phyloP scores from a whole-genome alignment of 1,140 invertebrate species.

The Drosophila kohkoa region DNA sequence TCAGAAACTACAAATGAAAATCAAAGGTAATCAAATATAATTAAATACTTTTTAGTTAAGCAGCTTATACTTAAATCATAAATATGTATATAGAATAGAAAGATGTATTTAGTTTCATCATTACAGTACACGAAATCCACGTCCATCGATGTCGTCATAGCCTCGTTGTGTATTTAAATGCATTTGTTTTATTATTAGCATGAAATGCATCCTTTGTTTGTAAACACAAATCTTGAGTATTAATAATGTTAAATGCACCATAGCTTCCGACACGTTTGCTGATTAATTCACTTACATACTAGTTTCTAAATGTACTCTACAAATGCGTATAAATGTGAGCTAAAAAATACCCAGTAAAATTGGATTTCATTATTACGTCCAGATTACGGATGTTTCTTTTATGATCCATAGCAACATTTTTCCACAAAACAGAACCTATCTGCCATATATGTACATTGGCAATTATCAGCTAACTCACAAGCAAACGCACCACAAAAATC shows the following conservation, averaged over 20 bases:
- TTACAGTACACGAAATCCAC: slow-evolving; percentile 46
- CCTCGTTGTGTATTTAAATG: slow-evolving; percentile 38
- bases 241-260: too few relatives aligned
- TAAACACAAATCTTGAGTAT: background rate
- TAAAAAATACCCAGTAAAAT: slow-evolving; percentile 25
- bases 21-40: slow-evolving; percentile 2
- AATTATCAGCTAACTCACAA: too few relatives aligned
- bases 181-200: background rate
- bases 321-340: background rate
- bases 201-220: slow-evolving; percentile 1
- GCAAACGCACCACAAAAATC: too few relatives aligned
- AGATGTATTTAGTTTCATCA: background rate
- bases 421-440: too few relatives aligned
- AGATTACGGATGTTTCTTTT: too few relatives aligned
- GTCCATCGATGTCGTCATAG: slow-evolving; percentile 42
- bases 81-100: background rate
- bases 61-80: background rate
- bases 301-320: background rate
- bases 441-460: too few relatives aligned
- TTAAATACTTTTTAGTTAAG: background rate
- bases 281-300: slow-evolving; percentile 21
- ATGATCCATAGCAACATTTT: too few relatives aligned
- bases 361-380: background rate
- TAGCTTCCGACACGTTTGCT: slow-evolving; percentile 30
- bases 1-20: slow-evolving; percentile 65